These are phyloP conservation scores for Perizoma flavofasciatum DNA, from an alignment of 2,888 invertebrate genomes.

Conservation along the genomic window DNA sequence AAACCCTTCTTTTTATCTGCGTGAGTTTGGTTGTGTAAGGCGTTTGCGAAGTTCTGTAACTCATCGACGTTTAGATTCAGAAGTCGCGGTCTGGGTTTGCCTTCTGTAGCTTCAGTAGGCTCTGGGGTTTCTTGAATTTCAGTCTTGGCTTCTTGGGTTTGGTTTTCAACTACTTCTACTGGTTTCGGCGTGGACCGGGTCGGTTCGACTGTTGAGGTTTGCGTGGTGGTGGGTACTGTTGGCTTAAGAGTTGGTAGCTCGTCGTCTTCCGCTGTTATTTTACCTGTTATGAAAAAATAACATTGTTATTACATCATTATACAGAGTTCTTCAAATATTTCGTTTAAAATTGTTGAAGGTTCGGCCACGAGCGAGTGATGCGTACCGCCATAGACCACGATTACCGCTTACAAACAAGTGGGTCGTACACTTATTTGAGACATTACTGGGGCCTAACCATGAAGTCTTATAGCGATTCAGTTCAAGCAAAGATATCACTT, in stretches of 20 bases:
- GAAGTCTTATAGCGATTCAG: too few relatives aligned
- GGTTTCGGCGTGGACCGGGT: constrained; percentile 42
- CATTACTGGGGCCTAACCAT: too few relatives aligned
- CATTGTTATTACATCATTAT: background rate
- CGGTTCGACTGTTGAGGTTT: constrained; percentile 28
- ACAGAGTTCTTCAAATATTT: background rate
- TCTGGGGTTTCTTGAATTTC: constrained; percentile 46
- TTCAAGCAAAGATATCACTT: too few relatives aligned
- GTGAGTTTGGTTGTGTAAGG: constrained; percentile 67
- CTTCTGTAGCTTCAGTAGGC: constrained; percentile 40
- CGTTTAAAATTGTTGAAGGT: too few relatives aligned
- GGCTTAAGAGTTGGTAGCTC: constrained; percentile 45
- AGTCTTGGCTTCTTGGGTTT: constrained; percentile 44
- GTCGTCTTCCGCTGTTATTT: constrained; percentile 66
- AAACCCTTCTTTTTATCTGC: constrained; percentile 53
- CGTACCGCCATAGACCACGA: too few relatives aligned
- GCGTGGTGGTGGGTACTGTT: constrained; percentile 25
- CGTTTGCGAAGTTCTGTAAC: constrained; percentile 71
- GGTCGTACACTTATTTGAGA: too few relatives aligned
- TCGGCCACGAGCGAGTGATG: too few relatives aligned
- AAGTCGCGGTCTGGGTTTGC: constrained; percentile 64
- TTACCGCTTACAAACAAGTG: too few relatives aligned
- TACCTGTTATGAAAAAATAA: constrained; percentile 58
- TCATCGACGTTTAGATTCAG: constrained; percentile 74
- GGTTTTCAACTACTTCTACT: constrained; percentile 42